These are phyloP conservation scores for Platerodrilus igneus DNA, from an alignment of 2,888 invertebrate species.

Conservation along the genomic window DNA sequence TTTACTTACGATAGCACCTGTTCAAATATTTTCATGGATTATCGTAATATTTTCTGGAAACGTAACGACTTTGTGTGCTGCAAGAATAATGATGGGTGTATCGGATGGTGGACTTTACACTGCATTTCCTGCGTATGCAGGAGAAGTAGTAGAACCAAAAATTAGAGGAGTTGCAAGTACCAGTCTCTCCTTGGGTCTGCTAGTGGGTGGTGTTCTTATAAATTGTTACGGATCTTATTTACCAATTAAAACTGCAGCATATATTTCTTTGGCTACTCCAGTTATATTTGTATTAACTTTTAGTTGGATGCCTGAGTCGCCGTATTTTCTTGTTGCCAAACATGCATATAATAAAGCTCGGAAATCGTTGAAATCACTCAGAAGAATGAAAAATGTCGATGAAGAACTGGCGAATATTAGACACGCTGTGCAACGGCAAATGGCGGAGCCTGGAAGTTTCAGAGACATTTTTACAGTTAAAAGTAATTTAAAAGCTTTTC, in stretches of 20 bases:
- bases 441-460: slow-evolving; percentile 48
- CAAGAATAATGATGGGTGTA: slow-evolving; percentile 24
- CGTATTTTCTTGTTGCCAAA: slow-evolving; percentile 47
- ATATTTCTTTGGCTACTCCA: slow-evolving; percentile 24
- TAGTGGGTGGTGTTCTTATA: slow-evolving; percentile 34
- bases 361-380: slow-evolving; percentile 31
- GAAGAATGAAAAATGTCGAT: slow-evolving; percentile 31
- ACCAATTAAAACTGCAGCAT: slow-evolving; percentile 11
- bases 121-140: slow-evolving; percentile 28
- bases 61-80: slow-evolving; percentile 13
- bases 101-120: slow-evolving; percentile 30
- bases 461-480: slow-evolving; percentile 53
- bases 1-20: slow-evolving; percentile 33
- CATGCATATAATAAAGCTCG: slow-evolving; percentile 31
- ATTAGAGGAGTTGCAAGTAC: slow-evolving; percentile 28
- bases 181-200: slow-evolving; percentile 22
- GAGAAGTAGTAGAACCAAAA: slow-evolving; percentile 30
- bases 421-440: slow-evolving; percentile 36
- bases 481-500: slow-evolving; percentile 58
- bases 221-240: slow-evolving; percentile 17
- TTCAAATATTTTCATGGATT: slow-evolving; percentile 34
- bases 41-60: slow-evolving; percentile 25
- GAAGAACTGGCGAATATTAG: slow-evolving; percentile 33
- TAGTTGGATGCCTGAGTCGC: slow-evolving; percentile 56
- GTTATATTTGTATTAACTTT: slow-evolving; percentile 30